These are phyloP conservation scores for Trematomus bernacchii DNA, from an alignment of 2,797 vertebrate genomes.

Conservation along the genomic window DNA sequence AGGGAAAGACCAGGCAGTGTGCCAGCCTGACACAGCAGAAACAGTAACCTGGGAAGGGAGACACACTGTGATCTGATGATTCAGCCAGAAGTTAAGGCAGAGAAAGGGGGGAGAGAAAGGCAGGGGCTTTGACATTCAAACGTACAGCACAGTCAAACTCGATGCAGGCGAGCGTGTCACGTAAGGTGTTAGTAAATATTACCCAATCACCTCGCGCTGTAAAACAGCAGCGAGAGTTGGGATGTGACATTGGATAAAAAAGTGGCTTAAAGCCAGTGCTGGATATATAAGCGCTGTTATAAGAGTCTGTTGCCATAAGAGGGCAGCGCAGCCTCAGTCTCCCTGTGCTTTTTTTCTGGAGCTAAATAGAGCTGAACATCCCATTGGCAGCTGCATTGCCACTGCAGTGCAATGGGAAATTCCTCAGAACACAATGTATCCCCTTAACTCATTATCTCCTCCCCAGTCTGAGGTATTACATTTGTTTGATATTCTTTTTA, in stretches of 20 bases:
- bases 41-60: slow-evolving; percentile 82
- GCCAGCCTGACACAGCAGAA: slow-evolving; percentile 86
- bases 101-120: slow-evolving; percentile 43
- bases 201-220: slow-evolving; percentile 62
- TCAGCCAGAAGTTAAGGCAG: slow-evolving; percentile 78
- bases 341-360: slow-evolving; percentile 44
- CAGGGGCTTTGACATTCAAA: slow-evolving; percentile 79
- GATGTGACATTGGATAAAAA: slow-evolving; percentile 67
- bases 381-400: slow-evolving; percentile 68
- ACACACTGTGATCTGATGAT: slow-evolving; percentile 83
- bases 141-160: slow-evolving; percentile 65
- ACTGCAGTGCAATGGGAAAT: slow-evolving; percentile 71
- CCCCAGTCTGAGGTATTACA: not conserved
- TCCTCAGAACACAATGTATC: slow-evolving; percentile 65
- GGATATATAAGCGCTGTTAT: slow-evolving; percentile 49
- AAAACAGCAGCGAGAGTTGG: slow-evolving; percentile 51
- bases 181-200: slow-evolving; percentile 72
- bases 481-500: slow-evolving; percentile 1
- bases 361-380: slow-evolving; percentile 71
- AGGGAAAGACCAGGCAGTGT: slow-evolving; percentile 76
- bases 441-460: slow-evolving; percentile 41
- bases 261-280: slow-evolving; percentile 52
- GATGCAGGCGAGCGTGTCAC: slow-evolving; percentile 62
- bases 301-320: slow-evolving; percentile 67
- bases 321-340: slow-evolving; percentile 70